Evolutionary conservation across 2,888 invertebrate genomes (phyloP), one percentile per base, ranked within the genome.

Genomic region (Panopea generosa): DNA sequence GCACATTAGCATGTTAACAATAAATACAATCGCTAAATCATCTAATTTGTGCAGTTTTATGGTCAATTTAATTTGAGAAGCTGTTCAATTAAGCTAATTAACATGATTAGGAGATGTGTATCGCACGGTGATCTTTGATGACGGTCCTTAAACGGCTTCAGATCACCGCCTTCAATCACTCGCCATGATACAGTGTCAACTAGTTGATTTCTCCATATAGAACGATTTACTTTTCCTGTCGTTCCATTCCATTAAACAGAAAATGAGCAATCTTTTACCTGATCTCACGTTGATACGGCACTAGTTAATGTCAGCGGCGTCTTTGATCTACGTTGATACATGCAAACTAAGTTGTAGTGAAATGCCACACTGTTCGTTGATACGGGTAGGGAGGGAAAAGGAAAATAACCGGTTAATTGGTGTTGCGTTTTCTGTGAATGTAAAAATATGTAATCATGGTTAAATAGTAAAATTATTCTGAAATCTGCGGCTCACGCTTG

Each of bases 31-130:
- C 45, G 59, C 45, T 45, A 45, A 59, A 59, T 59, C 45, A 59
- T 59, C 59, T 59, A 59, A 59, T 59, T 59, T 59, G 59, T 59
- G 43, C 59, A 52, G 50, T 62, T 62, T 62, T 62, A 62, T 62
- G 62, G 62, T 49, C 62, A 49, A 62, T 62, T 62, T 62, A 49
- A 62, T 62, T 38, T 62, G 50, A 62, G 27, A 62, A 50, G 38
- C 49, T 49, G 49, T 33, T 62, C 62, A 62, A 50, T 62, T 62
- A 62, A 38, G 47, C 38, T 62, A 38, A 62, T 62, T 62, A 49
- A 20, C 49, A 33, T 62, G 62, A 59, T 62, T 62, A 49, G 38
- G 38, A 22, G 62, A 62, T 62, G 50, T 14, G 24, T 62, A 62
- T 62, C 62, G 29, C 22, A 29, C 49, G 38, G 50, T 50, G 50